Evolutionary conservation across 2,113 vertebrate species (phyloP), one percentile per base, ranked within the genome.

Genomic region (Anoura caudifer): DNA sequence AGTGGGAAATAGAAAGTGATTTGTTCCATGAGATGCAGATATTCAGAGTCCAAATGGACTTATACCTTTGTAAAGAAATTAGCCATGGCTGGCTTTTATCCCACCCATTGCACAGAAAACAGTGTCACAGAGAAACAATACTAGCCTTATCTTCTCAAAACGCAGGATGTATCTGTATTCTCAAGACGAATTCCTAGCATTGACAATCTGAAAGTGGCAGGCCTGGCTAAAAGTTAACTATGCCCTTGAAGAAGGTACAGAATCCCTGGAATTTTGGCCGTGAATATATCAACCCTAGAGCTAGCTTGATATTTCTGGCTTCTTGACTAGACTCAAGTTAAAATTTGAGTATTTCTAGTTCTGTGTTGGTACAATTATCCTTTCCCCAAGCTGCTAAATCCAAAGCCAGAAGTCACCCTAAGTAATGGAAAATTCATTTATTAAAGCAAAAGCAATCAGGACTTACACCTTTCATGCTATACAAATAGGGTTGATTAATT

Each of bases 271-370:
- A 84, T 65, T 47, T 36, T 72, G 61, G 45, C 73, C 10, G 45
- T 28, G 10, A 94, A 22, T 43, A 22, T 63, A 93, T 84, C 80
- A 72, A 52, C 20, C 20, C 12, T 67, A 88, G 33, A 94, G 56
- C n/a, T 86, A 82, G 52, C 67, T 70, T 54, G 67, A 45, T 86
- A 86, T 79, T 83, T 91, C 79, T 96, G 73, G 73, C 45, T 80
- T 90, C 69, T 90, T 93, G 43, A 45, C 79, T 82, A 61, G 75
- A 84, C 47, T 43, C 33, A 54, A 91, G 56, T 72, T 88, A 97
- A 75, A 82, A 76, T 47, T 81, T 84, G 12, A 85, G 31, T 54
- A 85, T 92, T 84, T 93, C 63, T 75, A 80, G 24, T 41, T 94
- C n/a, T 80, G 24, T 63, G 31, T 5, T 52, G 83, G 28, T 61